Evolutionary conservation across 2,888 invertebrate species (phyloP).

Genomic region (Chaetoderma sp.): DNA sequence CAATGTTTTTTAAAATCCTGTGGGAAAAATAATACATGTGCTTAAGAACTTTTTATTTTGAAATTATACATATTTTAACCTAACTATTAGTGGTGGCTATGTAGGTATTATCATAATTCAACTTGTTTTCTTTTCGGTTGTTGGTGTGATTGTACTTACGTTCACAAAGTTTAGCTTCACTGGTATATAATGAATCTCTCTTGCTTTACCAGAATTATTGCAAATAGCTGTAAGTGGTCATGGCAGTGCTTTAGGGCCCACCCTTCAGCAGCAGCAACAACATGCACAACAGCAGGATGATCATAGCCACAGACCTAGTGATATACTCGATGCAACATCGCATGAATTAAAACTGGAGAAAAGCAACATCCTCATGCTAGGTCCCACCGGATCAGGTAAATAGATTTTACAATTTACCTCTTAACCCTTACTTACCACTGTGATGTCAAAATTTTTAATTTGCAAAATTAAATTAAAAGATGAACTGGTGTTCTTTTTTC

Average conservation of each 20-base stretch:
- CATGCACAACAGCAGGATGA: constrained; percentile 49
- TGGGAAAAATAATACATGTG: too few species aligned
- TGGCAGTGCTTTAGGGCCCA: constrained; percentile 74
- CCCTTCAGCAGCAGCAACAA: constrained; percentile 30
- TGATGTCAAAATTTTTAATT: too few species aligned
- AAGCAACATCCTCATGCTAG: constrained; percentile 93
- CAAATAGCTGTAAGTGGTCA: constrained; percentile 86
- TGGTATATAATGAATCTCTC: neutral
- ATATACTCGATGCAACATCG: constrained; percentile 48
- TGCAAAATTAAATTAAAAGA: too few species aligned
- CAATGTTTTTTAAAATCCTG: too few species aligned
- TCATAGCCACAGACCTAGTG: constrained; percentile 21
- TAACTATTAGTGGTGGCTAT: too few species aligned
- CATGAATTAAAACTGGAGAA: constrained; percentile 80
- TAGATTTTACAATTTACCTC: neutral
- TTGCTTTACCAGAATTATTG: constrained; percentile 78
- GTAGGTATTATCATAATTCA: too few species aligned
- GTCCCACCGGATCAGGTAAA: constrained; percentile 90
- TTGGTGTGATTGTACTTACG: neutral
- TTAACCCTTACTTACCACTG: neutral
- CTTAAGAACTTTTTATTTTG: too few species aligned
- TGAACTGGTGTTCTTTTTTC: too few species aligned
- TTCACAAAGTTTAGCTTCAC: neutral
- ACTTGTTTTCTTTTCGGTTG: neutral
- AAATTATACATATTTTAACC: too few species aligned